phyloP scores from a whole-genome alignment of 2,888 invertebrate species.

The Acanthosepion lycidas region DNA sequence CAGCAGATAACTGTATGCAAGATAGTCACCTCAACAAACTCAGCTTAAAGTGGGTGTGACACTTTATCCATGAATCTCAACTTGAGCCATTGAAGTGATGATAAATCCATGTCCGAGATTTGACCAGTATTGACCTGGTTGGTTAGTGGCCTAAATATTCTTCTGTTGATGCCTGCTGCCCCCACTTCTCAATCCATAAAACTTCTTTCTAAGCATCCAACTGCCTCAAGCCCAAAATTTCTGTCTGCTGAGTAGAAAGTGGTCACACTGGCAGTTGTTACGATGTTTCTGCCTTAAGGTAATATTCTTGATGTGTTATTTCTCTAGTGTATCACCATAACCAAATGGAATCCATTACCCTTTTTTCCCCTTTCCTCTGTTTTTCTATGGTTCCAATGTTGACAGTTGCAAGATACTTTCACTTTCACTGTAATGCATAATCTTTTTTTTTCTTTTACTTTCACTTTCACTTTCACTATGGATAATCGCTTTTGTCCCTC shows the following conservation, averaged over 20 bases:
- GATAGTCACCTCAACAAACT: too few relatives aligned
- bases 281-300: neutral
- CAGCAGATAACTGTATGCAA: too few relatives aligned
- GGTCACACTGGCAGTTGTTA: neutral
- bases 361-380: neutral
- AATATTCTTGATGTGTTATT: neutral
- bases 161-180: neutral
- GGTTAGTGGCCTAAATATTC: neutral
- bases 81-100: neutral
- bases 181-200: too few relatives aligned
- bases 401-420: neutral
- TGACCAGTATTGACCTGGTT: neutral
- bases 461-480: too few relatives aligned
- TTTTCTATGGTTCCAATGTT: neutral
- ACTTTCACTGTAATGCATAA: neutral
- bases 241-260: neutral
- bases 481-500: too few relatives aligned
- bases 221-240: neutral
- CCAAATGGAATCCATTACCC: neutral
- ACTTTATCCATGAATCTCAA: too few relatives aligned
- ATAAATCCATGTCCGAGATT: neutral
- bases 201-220: neutral
- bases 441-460: too few relatives aligned
- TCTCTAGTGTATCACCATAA: neutral
- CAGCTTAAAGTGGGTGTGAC: too few relatives aligned